phyloP scores from a whole-genome alignment of 1,140 invertebrate genomes.

The Tetragonula clypearis region DNA sequence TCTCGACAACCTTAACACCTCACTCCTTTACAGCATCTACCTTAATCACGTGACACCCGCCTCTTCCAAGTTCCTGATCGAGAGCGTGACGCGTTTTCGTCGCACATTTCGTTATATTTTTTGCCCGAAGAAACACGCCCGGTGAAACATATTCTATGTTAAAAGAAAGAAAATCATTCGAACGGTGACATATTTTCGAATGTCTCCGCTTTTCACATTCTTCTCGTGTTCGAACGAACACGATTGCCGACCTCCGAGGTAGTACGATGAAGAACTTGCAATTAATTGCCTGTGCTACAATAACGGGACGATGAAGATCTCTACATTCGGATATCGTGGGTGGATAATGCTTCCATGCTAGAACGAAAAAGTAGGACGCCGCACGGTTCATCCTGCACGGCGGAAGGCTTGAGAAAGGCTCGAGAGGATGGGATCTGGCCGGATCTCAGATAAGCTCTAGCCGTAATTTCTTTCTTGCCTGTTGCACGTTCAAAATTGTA shows the following conservation, averaged over 20 bases:
- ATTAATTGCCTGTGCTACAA: constrained; percentile 25
- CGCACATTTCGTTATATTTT: too few relatives aligned
- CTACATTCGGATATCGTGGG: constrained; percentile 31
- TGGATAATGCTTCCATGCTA: constrained; percentile 33
- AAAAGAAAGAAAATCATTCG: too few relatives aligned
- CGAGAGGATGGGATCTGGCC: neutral
- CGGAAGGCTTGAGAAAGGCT: constrained; percentile 64
- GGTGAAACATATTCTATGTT: too few relatives aligned
- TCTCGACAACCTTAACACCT: too few relatives aligned
- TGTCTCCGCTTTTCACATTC: too few relatives aligned
- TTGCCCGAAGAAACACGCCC: too few relatives aligned
- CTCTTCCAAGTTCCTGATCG: too few relatives aligned
- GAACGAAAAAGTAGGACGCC: constrained; percentile 66
- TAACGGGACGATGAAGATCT: constrained; percentile 38
- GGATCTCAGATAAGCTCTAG: constrained; percentile 16
- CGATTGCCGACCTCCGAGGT: neutral
- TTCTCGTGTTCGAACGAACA: neutral
- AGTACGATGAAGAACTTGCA: constrained; percentile 30
- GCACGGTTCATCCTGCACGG: constrained; percentile 55
- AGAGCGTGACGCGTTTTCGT: too few relatives aligned
- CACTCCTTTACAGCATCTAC: too few relatives aligned
- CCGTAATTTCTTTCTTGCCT: constrained; percentile 34
- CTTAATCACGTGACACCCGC: too few relatives aligned
- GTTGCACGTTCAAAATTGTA: constrained; percentile 9
- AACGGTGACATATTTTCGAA: neutral